Evolutionary conservation across 2,113 vertebrate species (phyloP).

Genomic region (Rana temporaria): DNA sequence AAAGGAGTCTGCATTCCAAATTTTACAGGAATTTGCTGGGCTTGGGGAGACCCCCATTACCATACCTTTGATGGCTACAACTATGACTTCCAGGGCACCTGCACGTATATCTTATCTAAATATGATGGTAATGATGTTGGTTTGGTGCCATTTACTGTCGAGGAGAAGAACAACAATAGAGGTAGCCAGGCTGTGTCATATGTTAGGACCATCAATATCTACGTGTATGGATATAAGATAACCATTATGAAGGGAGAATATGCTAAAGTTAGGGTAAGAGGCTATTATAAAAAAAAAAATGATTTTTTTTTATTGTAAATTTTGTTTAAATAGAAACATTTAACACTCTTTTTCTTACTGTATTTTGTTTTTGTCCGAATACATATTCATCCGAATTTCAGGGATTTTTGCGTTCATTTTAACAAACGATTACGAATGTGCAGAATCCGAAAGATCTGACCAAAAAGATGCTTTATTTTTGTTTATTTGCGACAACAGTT

Average conservation of each 20-base stretch:
- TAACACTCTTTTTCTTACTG: too few relatives aligned
- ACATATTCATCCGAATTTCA: too few relatives aligned
- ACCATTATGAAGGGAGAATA: conserved; percentile 71
- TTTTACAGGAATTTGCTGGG: conserved; percentile 68
- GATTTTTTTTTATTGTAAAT: not conserved
- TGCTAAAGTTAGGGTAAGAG: conserved; percentile 76
- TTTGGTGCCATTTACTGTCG: conserved; percentile 77
- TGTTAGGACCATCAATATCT: conserved; percentile 68
- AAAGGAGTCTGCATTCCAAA: conserved; percentile 72
- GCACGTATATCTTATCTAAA: conserved; percentile 73
- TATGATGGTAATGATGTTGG: conserved; percentile 62
- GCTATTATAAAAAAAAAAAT: not conserved
- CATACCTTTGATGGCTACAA: conserved; percentile 69
- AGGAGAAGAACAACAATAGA: conserved; percentile 79
- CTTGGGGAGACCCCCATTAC: conserved; percentile 77
- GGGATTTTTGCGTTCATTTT: too few relatives aligned
- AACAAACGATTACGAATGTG: too few relatives aligned
- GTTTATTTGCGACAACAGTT: too few relatives aligned
- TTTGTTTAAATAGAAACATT: too few relatives aligned
- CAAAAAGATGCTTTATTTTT: too few relatives aligned
- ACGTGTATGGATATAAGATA: conserved; percentile 68
- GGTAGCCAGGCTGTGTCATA: conserved; percentile 71
- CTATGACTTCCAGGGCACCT: conserved; percentile 78
- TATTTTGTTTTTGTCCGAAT: too few relatives aligned
- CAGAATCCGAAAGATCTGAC: too few relatives aligned